Evolutionary conservation across 2,113 vertebrate genomes (phyloP), one percentile per base, ranked within the genome.

Genomic region (Myotis brandtii): DNA sequence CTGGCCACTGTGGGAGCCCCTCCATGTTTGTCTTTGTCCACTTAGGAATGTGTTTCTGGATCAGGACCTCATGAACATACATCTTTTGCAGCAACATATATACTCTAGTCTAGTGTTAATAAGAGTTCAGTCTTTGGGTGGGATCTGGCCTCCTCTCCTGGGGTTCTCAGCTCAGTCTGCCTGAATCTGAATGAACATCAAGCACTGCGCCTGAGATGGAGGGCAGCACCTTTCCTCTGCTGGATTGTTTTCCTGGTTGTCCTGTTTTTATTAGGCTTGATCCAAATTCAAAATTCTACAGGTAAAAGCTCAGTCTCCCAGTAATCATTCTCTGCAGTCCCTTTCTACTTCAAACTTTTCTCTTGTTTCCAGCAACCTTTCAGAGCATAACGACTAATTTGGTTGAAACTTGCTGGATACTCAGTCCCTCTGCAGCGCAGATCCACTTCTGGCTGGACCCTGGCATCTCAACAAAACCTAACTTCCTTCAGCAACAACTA

Each of bases 401-500:
- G 48, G 20, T 40, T 46, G 62, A 82, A 82, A 30, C n/a, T 77
- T 67, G 7, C 17, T 75, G 46, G 11, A 17, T 11, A n/a, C 37
- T 43, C 8, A 25, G 18, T 62, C 25, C 46, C 48, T n/a, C 59
- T 73, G 52, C 32, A 82, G 6, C 43, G 30, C 50, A 83, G 75
- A 77, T 77, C 52, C 40, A 67, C 43, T 93, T 91, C 84, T 73
- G 40, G 23, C 40, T 77, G 21, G 40, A 40, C 6, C 16, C 48
- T 82, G 67, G n/a, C 40, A 37, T 89, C 40, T 89, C 56, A 84
- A 27, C 66, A 85, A 95, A 82, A 59, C 14, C 20, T 85, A 85
- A 9, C n/a, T 54, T 54, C 52, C 46, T 66, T 62, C 50, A 86
- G 6, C 70, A 56, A n/a, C 18, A 54, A 25, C 7, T 30, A 0